Evolutionary conservation across 2,113 vertebrate species (phyloP), one percentile per base, ranked within the genome.

Genomic region (Hipposideros armiger): DNA sequence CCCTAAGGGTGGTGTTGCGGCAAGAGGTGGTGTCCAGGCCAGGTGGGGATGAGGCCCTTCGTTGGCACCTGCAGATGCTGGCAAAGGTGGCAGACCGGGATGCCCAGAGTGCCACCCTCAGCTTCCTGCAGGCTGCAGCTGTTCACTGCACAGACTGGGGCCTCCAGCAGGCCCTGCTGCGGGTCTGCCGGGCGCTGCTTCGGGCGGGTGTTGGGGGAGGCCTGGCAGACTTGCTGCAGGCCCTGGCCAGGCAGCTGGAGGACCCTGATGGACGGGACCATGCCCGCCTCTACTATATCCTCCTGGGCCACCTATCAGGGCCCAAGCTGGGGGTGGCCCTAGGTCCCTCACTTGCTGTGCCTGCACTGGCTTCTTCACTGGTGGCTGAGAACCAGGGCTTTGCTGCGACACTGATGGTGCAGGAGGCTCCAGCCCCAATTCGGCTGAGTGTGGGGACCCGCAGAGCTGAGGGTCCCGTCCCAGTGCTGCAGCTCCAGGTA

Each of bases 221-320:
- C 91, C 97, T 99, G 96, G 98, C 99, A 0, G 98, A 99, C 81
- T 93, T 99, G 87, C 97, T 99, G 87, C 99, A 99, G 95, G 97
- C 97, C 10, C 96, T 99, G 50, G 92, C 98, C 74, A 85, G 97
- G 50, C 85, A 85, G 92, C 99, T 99, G 9, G 98, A 98, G 2
- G 99, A 99, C 97, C 98, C 98, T 0, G 99, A 99, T n/a, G 98
- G 99, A 54, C 98, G 98, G 76, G 99, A 99, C 94, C 99, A 98
- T 0, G 99, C 99, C 19, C 98, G 99, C 20, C 98, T 99, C 28
- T 99, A 99, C 97, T 99, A 99, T 96, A 97, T 98, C 11, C 98
- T 99, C n/a, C 98, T 99, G 72, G 98, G 98, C 60, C 99, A 99
- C 1, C 98, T 99, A 58, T 98, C 99, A 0, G 77, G 77, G 32